Conservation (phyloP, 1,140 invertebrate genomes). For the Drosophila nannoptera region DNA sequence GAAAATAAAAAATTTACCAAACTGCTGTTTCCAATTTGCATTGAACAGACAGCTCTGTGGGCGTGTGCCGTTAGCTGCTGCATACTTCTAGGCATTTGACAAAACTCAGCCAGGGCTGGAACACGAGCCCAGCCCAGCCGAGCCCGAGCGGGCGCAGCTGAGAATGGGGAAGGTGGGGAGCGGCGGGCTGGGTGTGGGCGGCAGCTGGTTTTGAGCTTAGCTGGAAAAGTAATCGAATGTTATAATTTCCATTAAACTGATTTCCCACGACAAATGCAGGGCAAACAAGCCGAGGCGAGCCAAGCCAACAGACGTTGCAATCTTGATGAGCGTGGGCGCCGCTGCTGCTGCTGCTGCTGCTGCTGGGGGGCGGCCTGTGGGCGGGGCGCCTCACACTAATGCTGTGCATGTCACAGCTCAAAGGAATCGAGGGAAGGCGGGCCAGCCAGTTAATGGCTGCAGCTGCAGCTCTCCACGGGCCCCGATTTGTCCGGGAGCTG, state of each 20-base stretch:
- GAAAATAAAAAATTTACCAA: constrained; percentile 38
- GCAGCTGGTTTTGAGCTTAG: constrained; percentile 46
- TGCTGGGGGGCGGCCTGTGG: neutral
- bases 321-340: constrained; percentile 48
- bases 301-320: constrained; percentile 61
- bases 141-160: constrained; percentile 12
- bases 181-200: neutral
- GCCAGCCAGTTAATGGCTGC: constrained; percentile 55
- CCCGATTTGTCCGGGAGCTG: constrained; percentile 9
- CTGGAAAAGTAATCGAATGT: constrained; percentile 74
- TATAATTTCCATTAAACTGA: constrained; percentile 78
- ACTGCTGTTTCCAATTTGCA: constrained; percentile 4
- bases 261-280: constrained; percentile 68
- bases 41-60: neutral
- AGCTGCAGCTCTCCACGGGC: constrained; percentile 8
- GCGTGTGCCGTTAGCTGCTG: constrained; percentile 43
- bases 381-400: constrained; percentile 36
- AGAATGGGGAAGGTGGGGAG: neutral
- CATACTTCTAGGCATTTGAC: constrained; percentile 65
- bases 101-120: constrained; percentile 33
- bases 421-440: constrained; percentile 30
- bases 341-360: constrained; percentile 6
- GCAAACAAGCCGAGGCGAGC: constrained; percentile 38
- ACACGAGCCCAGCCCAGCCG: constrained; percentile 24
- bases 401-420: constrained; percentile 35